Base-by-base conservation (phyloP, 2,113 vertebrate genomes). In the Stictonetta naevosa region DNA sequence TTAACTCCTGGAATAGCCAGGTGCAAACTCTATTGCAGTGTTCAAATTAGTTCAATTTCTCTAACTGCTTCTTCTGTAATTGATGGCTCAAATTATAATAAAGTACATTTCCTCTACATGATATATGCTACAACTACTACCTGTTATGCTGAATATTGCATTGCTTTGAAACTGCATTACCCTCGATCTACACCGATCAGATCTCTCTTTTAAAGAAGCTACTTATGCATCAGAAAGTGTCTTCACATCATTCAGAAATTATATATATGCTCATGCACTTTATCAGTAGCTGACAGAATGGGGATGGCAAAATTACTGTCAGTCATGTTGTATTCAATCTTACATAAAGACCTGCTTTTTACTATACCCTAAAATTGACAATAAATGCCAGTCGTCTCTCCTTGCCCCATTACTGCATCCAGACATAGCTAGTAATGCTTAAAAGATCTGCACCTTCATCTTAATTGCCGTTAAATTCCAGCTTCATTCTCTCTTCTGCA, bases 221-320 rank as follows among this genome's bases (percentile, higher is more conserved):
- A 92, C 89, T 96, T 95, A 95, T 83, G 89, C 91, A 90, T 90
- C 92, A 94, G 92, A 96, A 95, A 97, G 88, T 90, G 83, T 93
- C 95, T 94, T 95, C 96, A 92, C 79, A 84, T 95, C 92, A 93
- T 90, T 96, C 94, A 97, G 92, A 95, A 96, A 97, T 96, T 96
- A 97, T 90, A 97, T 86, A 93, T 96, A 97, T 92, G 92, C 76
- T 95, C 90, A 94, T 86, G 95, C 92, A 96, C 75, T 96, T 94
- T 92, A 95, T 92, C 93, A 92, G 93, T 26, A 94, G 73, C 75
- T 96, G 92, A 94, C 96, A 96, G 94, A 94, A 95, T 86, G 55
- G 46, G 73, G 90, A 95, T 97, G 88, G 92, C 67, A 87, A 95
- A 94, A 97, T 97, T 95, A 96, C 90, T 93, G 96, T 93, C 95